phyloP scores from a whole-genome alignment of 2,113 vertebrate species.

The Saccopteryx leptura region DNA sequence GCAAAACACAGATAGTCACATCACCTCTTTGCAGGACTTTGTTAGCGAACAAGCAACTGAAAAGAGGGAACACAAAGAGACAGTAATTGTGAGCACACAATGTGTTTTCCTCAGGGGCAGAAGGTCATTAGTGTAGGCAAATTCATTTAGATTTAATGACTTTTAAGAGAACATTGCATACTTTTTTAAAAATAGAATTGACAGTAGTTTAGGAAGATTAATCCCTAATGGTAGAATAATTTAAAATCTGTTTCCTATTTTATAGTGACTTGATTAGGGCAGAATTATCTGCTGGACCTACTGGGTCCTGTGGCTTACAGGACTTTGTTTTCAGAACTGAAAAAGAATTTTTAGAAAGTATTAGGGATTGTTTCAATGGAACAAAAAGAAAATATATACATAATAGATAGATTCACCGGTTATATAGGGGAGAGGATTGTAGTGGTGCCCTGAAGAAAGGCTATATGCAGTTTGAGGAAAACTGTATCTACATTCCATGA shows the following conservation, averaged over 20 bases:
- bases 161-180: constrained; percentile 54
- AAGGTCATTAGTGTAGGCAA: constrained; percentile 37
- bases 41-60: constrained; percentile 31
- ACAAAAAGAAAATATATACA: constrained; percentile 21
- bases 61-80: constrained; percentile 54
- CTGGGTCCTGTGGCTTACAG: not conserved
- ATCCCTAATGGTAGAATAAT: constrained; percentile 14
- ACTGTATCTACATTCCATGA: not conserved
- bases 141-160: constrained; percentile 55
- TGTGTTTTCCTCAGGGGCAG: constrained; percentile 47
- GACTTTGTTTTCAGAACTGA: constrained; percentile 55
- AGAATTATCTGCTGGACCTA: constrained; percentile 5
- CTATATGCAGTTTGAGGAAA: not conserved
- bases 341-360: not conserved
- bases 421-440: not conserved
- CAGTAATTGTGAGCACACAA: constrained; percentile 32
- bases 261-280: constrained; percentile 45
- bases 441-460: not conserved
- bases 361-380: constrained; percentile 7
- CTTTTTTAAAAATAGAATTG: constrained; percentile 49
- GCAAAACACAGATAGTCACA: constrained; percentile 45
- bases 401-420: not conserved
- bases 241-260: constrained; percentile 55
- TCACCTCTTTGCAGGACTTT: constrained; percentile 10
- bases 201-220: constrained; percentile 45